Conservation (phyloP, 2,797 vertebrate genomes). For the Rhynchotus rufescens region DNA sequence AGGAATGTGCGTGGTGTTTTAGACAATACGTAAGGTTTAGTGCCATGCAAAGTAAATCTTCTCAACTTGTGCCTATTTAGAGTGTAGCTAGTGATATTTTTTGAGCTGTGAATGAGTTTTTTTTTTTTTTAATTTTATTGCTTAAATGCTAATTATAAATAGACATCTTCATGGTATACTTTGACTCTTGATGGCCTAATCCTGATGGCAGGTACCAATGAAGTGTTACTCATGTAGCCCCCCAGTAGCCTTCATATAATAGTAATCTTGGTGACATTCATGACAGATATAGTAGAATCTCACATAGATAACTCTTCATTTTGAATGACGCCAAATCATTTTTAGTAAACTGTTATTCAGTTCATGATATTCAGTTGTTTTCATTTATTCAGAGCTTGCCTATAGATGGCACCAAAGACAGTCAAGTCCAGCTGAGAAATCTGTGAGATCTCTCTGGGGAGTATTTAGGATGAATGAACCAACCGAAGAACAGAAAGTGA, state of each 20-base stretch:
- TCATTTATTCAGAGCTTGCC: too few relatives aligned
- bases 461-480: rapidly evolving
- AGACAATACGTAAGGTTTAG: conserved; percentile 55
- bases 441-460: rapidly evolving
- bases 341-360: neutral
- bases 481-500: neutral
- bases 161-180: neutral
- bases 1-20: conserved; percentile 43
- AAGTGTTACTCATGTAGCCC: neutral
- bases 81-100: neutral
- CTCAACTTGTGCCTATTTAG: neutral
- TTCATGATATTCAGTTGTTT: neutral
- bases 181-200: neutral
- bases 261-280: neutral
- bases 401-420: conserved; percentile 73
- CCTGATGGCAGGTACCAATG: neutral
- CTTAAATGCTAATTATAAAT: neutral
- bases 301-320: neutral
- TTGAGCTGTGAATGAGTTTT: neutral
- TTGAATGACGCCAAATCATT: neutral
- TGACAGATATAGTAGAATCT: neutral
- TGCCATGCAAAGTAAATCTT: neutral
- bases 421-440: neutral
- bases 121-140: too few relatives aligned
- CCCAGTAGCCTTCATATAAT: neutral